A percentile compares a stretch with the other conserved stretches of the same genome.
Evolutionary conservation across 2,113 vertebrate species (phyloP).

Genomic region (Pantherophis guttatus): DNA sequence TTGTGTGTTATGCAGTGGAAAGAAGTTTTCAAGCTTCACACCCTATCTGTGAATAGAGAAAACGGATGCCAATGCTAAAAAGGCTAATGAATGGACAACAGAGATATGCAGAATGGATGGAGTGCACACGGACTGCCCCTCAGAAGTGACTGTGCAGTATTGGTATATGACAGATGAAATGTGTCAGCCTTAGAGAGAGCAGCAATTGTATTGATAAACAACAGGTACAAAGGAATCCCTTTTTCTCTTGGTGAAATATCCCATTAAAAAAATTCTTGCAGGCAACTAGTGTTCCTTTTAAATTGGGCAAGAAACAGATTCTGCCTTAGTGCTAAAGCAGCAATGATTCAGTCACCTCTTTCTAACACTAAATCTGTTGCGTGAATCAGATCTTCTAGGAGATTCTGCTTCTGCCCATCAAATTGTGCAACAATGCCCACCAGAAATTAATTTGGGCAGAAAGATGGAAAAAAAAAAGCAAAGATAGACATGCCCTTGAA

Average conservation of each 20-base stretch:
- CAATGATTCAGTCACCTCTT: not conserved
- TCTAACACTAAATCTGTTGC: not conserved
- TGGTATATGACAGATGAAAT: not conserved
- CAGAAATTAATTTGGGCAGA: not conserved
- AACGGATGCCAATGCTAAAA: not conserved
- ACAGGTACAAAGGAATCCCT: not conserved
- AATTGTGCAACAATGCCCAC: not conserved
- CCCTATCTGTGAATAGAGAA: not conserved
- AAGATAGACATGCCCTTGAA: not conserved
- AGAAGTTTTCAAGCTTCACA: not conserved
- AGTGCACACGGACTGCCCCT: slow-evolving; percentile 11
- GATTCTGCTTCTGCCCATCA: not conserved
- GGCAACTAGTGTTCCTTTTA: not conserved
- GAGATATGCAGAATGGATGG: not conserved
- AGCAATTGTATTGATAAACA: not conserved
- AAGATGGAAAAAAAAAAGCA: not conserved
- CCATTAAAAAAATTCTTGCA: not conserved
- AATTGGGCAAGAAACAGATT: not conserved
- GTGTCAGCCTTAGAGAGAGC: not conserved
- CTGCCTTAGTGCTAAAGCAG: not conserved
- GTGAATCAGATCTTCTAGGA: not conserved
- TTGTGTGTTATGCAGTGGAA: not conserved
- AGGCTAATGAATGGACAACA: not conserved
- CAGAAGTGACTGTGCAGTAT: not conserved
- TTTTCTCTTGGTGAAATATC: not conserved